A percentile compares a stretch with the other conserved stretches of the same genome.
Evolutionary conservation across 2,113 vertebrate species (phyloP).

Genomic region (Elephantulus edwardii): DNA sequence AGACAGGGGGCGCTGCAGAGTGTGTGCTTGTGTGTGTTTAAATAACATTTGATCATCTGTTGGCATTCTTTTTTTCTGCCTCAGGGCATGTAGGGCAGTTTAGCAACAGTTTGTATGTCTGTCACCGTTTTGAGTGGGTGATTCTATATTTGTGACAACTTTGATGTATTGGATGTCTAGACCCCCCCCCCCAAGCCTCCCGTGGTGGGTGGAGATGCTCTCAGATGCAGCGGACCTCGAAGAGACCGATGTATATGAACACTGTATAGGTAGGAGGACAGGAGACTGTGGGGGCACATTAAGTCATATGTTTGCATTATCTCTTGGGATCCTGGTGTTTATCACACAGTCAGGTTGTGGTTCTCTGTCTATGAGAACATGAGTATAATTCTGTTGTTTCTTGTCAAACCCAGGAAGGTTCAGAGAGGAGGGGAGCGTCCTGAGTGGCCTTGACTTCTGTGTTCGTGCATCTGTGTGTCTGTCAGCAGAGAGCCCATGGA

Average conservation of each 20-base stretch:
- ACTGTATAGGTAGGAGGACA: background rate
- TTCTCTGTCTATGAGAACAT: background rate
- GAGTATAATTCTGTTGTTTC: background rate
- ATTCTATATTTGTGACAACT: background rate
- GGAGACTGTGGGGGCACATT: background rate
- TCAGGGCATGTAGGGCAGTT: background rate
- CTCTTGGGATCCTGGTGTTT: background rate
- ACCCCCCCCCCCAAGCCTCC: background rate
- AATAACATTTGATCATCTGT: background rate
- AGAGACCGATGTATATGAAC: background rate
- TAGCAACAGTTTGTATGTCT: conserved; percentile 31
- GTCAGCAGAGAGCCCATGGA: background rate
- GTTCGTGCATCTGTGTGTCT: background rate
- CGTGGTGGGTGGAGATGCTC: background rate
- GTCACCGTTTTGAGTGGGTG: conserved; percentile 2
- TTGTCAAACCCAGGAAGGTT: background rate
- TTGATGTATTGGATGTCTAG: background rate
- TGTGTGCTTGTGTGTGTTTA: rapidly evolving
- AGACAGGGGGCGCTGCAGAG: background rate
- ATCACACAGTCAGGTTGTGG: background rate
- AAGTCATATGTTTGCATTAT: background rate
- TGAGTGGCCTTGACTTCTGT: background rate
- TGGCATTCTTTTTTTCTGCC: background rate
- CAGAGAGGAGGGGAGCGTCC: background rate
- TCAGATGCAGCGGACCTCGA: background rate